Evolutionary conservation across 2,113 vertebrate genomes (phyloP).

Genomic region (Patagioenas fasciata): DNA sequence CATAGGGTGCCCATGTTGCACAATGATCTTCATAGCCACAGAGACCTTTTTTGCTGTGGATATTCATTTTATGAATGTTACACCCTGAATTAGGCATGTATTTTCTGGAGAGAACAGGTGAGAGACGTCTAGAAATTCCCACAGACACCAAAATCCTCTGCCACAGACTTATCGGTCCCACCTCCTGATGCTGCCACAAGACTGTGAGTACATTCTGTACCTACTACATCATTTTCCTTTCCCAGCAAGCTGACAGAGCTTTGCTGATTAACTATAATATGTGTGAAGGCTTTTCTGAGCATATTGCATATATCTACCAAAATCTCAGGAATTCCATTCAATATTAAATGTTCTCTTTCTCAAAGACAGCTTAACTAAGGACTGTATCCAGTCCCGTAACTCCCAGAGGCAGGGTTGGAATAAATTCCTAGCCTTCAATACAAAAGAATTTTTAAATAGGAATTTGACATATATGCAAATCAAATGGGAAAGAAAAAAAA

Average conservation of each 20-base stretch:
- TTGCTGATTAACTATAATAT: neutral
- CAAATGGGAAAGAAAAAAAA: neutral
- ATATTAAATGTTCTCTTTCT: neutral
- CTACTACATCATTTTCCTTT: neutral
- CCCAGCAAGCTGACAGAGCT: neutral
- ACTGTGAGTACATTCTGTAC: neutral
- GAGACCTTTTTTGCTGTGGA: neutral
- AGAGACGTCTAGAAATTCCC: neutral
- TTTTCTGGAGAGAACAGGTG: neutral
- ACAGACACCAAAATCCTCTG: neutral
- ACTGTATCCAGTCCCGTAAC: neutral
- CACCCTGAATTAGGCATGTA: neutral
- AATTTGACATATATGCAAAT: neutral
- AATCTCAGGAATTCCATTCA: neutral
- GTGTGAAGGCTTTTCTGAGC: neutral
- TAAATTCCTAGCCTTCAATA: neutral
- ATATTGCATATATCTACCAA: neutral
- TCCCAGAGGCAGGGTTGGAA: neutral
- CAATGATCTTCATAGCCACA: neutral
- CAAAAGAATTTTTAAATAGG: neutral
- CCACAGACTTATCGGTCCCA: neutral
- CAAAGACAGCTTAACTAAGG: neutral
- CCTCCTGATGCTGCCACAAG: neutral
- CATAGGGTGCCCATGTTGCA: neutral
- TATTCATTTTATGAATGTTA: neutral